Conservation (phyloP, 2,113 vertebrate genomes). For the Grus americana region DNA sequence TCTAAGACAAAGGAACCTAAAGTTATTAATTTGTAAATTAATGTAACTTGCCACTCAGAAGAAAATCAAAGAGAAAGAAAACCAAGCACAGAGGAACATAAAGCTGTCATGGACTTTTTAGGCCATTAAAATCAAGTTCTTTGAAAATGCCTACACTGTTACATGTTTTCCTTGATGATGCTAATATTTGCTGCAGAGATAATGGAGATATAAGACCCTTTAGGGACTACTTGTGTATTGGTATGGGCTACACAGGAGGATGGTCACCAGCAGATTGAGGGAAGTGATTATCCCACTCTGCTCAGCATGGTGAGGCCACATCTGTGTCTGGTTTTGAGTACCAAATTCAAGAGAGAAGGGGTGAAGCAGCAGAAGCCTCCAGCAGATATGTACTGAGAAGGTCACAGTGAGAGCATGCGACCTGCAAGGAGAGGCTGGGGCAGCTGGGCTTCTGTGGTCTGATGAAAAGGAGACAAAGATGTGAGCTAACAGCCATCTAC, state of each 20-base stretch:
- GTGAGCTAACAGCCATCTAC: not conserved
- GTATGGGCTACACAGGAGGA: not conserved
- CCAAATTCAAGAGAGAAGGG: not conserved
- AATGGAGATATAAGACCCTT: not conserved
- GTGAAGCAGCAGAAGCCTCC: not conserved
- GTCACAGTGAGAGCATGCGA: not conserved
- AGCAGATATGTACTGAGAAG: not conserved
- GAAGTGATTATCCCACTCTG: not conserved
- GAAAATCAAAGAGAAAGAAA: not conserved
- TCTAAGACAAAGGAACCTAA: not conserved
- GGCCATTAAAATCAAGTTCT: not conserved
- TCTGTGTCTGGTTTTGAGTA: not conserved
- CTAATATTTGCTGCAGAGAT: not conserved
- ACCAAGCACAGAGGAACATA: not conserved
- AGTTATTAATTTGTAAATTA: not conserved
- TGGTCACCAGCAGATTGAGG: not conserved
- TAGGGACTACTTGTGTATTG: not conserved
- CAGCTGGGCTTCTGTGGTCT: not conserved
- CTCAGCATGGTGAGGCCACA: not conserved
- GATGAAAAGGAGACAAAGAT: not conserved
- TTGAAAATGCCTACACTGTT: not conserved
- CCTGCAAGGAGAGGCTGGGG: not conserved
- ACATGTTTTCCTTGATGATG: not conserved
- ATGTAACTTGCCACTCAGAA: not conserved
- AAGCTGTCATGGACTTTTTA: not conserved